Conservation (phyloP, 64 coral and sea anemone species). For the Cladopsammia gracilis region DNA sequence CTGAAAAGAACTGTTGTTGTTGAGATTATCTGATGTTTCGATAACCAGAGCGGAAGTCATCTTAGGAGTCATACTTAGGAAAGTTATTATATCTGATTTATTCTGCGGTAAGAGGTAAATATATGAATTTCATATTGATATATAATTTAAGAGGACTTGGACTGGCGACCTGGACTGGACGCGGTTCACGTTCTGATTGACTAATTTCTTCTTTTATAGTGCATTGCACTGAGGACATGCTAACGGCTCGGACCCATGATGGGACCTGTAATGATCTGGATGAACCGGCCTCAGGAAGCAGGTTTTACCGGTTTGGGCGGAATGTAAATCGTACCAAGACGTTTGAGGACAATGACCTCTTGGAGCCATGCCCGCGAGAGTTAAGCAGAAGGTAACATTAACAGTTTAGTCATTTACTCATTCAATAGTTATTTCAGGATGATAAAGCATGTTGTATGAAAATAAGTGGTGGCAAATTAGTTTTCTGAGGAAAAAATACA, state of each 20-base stretch:
- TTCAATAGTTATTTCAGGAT: not conserved
- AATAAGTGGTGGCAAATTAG: not conserved
- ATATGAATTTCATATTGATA: too few species aligned
- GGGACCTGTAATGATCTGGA: slow-evolving; percentile 89
- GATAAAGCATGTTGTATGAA: too few species aligned
- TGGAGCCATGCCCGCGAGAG: slow-evolving; percentile 68
- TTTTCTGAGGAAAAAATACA: not conserved
- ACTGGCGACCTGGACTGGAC: too few species aligned
- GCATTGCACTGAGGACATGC: slow-evolving; percentile 70
- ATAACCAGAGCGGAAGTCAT: too few species aligned
- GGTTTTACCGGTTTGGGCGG: slow-evolving; percentile 82
- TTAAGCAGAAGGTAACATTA: slow-evolving; percentile 70
- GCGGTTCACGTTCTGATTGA: too few species aligned
- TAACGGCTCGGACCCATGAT: slow-evolving; percentile 59
- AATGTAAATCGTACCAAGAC: slow-evolving; percentile 78
- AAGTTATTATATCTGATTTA: too few species aligned
- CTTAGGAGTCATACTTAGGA: too few species aligned
- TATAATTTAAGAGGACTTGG: too few species aligned
- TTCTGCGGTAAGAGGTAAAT: too few species aligned
- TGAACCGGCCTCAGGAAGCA: slow-evolving; percentile 78
- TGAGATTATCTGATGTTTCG: too few species aligned
- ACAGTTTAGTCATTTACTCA: not conserved
- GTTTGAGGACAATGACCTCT: slow-evolving; percentile 55
- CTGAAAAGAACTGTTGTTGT: too few species aligned
- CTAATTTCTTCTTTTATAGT: slow-evolving; percentile 13